phyloP scores from a whole-genome alignment of 2,888 invertebrate genomes.

The Hemistola chrysoprasaria region DNA sequence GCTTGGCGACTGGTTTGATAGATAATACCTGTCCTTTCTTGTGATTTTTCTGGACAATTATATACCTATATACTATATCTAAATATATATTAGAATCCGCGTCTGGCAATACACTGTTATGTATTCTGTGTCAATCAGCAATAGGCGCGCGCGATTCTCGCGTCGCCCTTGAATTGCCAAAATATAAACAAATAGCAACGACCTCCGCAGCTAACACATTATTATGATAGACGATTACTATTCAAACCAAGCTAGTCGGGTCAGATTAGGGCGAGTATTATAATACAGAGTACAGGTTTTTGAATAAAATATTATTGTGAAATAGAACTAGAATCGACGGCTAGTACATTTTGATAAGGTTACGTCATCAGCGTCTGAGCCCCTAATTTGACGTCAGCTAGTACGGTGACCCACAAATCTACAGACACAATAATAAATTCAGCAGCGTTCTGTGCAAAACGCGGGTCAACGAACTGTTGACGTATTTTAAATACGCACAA shows the following conservation, averaged over 20 bases:
- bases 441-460: conserved; percentile 72
- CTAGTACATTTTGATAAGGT: conserved; percentile 63
- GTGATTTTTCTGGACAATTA: background rate
- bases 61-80: background rate
- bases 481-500: conserved; percentile 79
- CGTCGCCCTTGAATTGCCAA: conserved; percentile 72
- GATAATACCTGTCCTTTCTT: too few relatives aligned
- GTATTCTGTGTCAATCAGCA: conserved; percentile 4
- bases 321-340: conserved; percentile 72
- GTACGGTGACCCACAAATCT: conserved; percentile 79
- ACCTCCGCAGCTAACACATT: conserved; percentile 56
- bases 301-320: conserved; percentile 55
- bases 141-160: conserved; percentile 14
- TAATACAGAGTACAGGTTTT: conserved; percentile 64
- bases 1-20: too few relatives aligned
- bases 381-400: conserved; percentile 74
- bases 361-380: conserved; percentile 73
- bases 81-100: too few relatives aligned
- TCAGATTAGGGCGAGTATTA: conserved; percentile 75
- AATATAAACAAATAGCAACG: conserved; percentile 74
- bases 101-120: too few relatives aligned
- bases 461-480: conserved; percentile 77
- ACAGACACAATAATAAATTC: conserved; percentile 81
- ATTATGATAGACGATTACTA: conserved; percentile 64
- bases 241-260: conserved; percentile 63